Conservation (phyloP, 2,113 vertebrate genomes). For the Chloropsis cyanopogon region DNA sequence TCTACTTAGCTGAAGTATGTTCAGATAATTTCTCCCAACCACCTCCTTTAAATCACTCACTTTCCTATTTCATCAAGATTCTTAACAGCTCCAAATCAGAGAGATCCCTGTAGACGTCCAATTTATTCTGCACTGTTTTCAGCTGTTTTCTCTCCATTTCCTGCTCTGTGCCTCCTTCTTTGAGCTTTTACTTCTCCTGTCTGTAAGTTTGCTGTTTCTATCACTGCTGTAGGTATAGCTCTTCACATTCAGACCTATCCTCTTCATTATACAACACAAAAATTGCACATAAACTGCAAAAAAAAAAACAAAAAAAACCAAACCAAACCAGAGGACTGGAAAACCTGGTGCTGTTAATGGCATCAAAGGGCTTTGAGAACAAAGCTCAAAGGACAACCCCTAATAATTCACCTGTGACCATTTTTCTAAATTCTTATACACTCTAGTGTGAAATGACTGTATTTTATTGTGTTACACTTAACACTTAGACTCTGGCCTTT, state of each 20-base stretch:
- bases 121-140: neutral
- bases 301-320: neutral
- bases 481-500: slow-evolving; percentile 23
- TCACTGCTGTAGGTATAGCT: neutral
- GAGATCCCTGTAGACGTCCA: neutral
- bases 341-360: neutral
- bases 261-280: neutral
- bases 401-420: slow-evolving; percentile 2
- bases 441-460: neutral
- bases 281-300: neutral
- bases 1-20: neutral
- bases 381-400: slow-evolving; percentile 21
- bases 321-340: neutral
- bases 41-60: neutral
- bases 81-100: neutral
- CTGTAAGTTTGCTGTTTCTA: neutral
- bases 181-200: neutral
- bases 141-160: neutral
- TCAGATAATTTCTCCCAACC: neutral
- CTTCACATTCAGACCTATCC: neutral
- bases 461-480: slow-evolving; percentile 16
- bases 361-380: slow-evolving; percentile 26
- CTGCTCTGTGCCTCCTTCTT: neutral
- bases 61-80: neutral
- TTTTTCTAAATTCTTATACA: slow-evolving; percentile 5